Conservation (phyloP, 2,113 vertebrate species). For the Xiphorhynchus elegans region DNA sequence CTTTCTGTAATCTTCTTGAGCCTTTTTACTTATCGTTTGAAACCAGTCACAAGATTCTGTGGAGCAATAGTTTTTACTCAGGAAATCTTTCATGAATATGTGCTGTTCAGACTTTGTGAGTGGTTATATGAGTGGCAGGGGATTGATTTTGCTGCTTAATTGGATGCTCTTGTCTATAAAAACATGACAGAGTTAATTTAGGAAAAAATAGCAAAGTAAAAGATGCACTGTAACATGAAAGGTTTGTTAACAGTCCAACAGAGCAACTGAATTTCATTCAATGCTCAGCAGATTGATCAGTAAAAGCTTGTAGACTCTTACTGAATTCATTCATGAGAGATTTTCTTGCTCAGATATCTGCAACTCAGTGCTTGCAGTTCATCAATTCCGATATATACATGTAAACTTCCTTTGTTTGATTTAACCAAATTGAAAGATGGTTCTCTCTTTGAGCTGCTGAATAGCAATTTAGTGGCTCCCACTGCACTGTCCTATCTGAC, state of each 20-base stretch:
- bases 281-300: not conserved
- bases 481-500: not conserved
- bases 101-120: not conserved
- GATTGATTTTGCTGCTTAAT: constrained; percentile 6
- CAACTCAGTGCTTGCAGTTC: not conserved
- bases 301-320: not conserved
- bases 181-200: not conserved
- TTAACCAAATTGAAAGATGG: not conserved
- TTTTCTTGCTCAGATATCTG: not conserved
- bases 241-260: not conserved
- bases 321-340: not conserved
- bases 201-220: not conserved
- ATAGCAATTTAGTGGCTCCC: not conserved
- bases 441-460: not conserved
- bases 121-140: not conserved
- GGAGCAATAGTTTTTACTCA: not conserved
- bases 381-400: not conserved
- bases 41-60: not conserved
- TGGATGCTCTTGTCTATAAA: not conserved
- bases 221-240: not conserved
- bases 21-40: not conserved
- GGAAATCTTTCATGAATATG: not conserved
- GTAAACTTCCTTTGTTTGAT: not conserved
- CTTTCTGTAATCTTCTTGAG: not conserved
- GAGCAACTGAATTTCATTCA: not conserved